Evolutionary conservation across 1,140 invertebrate genomes (phyloP), one percentile per base, ranked within the genome.

Genomic region (Dendroctonus valens): DNA sequence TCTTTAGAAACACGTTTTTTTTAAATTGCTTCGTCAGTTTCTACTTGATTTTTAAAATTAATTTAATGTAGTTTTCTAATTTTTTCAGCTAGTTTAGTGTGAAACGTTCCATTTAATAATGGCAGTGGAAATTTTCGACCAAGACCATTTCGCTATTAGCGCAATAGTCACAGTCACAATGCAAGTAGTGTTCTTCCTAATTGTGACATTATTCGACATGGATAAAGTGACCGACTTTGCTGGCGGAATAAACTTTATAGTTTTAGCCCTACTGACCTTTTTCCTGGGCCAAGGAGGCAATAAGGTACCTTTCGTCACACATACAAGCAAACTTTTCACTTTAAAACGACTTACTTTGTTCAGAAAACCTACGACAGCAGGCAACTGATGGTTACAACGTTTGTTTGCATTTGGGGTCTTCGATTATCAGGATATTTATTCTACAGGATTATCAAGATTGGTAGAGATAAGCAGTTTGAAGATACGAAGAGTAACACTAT

Each of bases 191-290:
- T 96, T 95, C 80, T 96, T 95, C 78, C 82, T 87, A 12, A 86
- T 95, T 63, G 92, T 92, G 39, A 91, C 91, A 7, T 84, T 87
- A 46, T 91, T 92, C 72, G 90, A 94, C 79, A 86, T 91, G 82
- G 93, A 96, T 75, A 95, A 94, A 83, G 79, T 96, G 11, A 93
- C 92, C 0, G 94, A 96, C 79, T 94, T 96, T 81, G 93, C 93
- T 62, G 92, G 93, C 6, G 93, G 93, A 60, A 89, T 89, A 50
- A 96, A 95, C 80, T 96, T 96, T 77, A 92, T 95, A 65, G 89
- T 94, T 46, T 83, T 95, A 59, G 92, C 93, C 9, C 76, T 95
- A 54, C 79, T 95, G 5, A 94, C 93, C 5, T 94, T 95, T 79
- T 89, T 90, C 72, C 82, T 95, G 7, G 90, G 91, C 14, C 89